Evolutionary conservation across 2,888 invertebrate species (phyloP).

Genomic region (Boloria euphrosyne): DNA sequence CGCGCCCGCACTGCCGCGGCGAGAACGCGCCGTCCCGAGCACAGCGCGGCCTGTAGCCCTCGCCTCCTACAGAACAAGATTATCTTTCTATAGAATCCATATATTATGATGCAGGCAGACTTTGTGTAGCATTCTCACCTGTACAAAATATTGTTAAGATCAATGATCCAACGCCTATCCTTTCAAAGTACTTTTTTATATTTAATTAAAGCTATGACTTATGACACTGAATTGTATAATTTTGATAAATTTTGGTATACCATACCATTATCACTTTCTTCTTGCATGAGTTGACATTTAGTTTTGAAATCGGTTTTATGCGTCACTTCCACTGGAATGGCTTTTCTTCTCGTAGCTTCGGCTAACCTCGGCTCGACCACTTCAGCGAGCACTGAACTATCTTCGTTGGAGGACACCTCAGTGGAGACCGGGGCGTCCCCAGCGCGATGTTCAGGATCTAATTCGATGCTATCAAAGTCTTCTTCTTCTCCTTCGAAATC

Average conservation of each 20-base stretch:
- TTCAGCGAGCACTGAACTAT: slow-evolving; percentile 58
- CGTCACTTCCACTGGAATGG: slow-evolving; percentile 55
- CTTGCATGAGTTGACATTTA: slow-evolving; percentile 81
- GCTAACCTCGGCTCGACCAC: slow-evolving; percentile 63
- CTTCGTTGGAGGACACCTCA: slow-evolving; percentile 46
- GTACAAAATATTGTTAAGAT: not conserved
- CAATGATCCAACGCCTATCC: not conserved
- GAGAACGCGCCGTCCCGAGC: slow-evolving; percentile 86
- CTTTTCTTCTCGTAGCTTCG: slow-evolving; percentile 57
- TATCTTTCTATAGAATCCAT: not conserved
- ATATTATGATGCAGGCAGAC: not conserved
- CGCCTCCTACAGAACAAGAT: slow-evolving; percentile 51
- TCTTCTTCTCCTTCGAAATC: slow-evolving; percentile 78
- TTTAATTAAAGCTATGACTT: no score
- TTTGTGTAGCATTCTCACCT: not conserved
- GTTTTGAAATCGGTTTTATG: slow-evolving; percentile 69
- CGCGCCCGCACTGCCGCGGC: slow-evolving; percentile 88
- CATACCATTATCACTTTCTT: slow-evolving; percentile 69
- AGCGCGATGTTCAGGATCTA: slow-evolving; percentile 46
- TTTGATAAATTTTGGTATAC: slow-evolving; percentile 20
- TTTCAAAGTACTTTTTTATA: no score
- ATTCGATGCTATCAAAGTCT: slow-evolving; percentile 57
- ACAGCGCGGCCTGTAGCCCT: slow-evolving; percentile 84
- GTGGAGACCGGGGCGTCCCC: slow-evolving; percentile 40
- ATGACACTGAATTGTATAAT: no score